Conservation (phyloP, 2,888 invertebrate genomes). For the Epirrita christyi region DNA sequence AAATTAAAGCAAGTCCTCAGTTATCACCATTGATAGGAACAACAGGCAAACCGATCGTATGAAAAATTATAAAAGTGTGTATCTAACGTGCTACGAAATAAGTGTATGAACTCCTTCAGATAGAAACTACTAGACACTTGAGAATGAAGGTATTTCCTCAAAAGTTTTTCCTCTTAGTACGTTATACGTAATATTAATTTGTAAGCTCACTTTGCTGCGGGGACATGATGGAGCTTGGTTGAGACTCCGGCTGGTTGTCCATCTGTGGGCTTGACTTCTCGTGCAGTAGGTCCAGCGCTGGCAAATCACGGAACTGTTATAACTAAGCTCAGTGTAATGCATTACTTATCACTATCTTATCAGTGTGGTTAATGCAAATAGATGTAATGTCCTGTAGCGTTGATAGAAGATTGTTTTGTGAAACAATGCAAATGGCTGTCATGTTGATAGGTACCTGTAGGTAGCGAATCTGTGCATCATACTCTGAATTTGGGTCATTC, state of each 20-base stretch:
- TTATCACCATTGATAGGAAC: no score
- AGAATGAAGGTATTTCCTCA: no score
- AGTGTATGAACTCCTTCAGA: no score
- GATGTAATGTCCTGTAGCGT: constrained; percentile 16
- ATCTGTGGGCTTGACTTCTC: constrained; percentile 84
- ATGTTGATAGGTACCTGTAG: background rate
- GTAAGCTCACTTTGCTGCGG: constrained; percentile 73
- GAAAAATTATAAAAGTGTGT: no score
- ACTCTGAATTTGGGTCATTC: no score
- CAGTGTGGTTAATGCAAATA: constrained; percentile 33
- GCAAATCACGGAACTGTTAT: constrained; percentile 36
- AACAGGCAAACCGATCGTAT: no score
- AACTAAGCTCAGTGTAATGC: background rate
- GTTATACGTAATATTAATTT: background rate
- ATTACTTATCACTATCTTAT: constrained; percentile 46
- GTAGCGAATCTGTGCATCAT: no score
- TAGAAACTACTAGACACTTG: no score
- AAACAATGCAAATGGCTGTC: background rate
- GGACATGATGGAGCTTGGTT: constrained; percentile 75
- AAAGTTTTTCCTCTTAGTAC: no score
- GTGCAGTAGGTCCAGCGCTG: constrained; percentile 88
- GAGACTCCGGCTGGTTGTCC: constrained; percentile 69
- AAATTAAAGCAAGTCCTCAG: no score
- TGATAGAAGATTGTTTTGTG: constrained; percentile 13
- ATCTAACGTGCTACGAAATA: no score